Evolutionary conservation across 2,888 invertebrate species (phyloP), one percentile per base, ranked within the genome.

Genomic region (Cheilosia variabilis): DNA sequence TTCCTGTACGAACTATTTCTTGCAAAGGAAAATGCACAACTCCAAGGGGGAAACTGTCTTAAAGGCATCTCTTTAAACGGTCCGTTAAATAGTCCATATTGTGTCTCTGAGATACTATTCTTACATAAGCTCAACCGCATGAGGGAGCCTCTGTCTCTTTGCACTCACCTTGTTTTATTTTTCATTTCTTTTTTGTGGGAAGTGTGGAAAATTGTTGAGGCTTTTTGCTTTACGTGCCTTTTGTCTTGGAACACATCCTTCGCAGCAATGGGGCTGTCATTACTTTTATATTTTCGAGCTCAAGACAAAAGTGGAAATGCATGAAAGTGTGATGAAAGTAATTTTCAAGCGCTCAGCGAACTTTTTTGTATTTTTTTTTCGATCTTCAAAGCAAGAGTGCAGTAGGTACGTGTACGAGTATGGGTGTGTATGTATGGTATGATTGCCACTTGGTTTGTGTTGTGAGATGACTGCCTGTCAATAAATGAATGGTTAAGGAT

Each of bases 241-340:
- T 73, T 68, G 66, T 68, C 50, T 71, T 57, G 34, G 45, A 68
- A 55, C 31, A 43, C 31, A 41, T 24, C 34, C 34, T 66, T 58
- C 41, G 50, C n/a, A 47, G 47, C 17, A 24, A 55, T 60, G 22
- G 31, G 3, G 47, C 45, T 50, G 19, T 24, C 10, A 19, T 52
- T 47, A 52, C 66, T 60, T 68, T 58, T 57, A 27, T 47, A 15
- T 62, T 68, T 68, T 17, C 31, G 9, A 52, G 37, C 37, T 37
- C 13, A 37, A 37, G 9, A 60, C 41, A 55, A 58, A 76, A 75
- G 69, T 69, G 68, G 47, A 68, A 75, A 65, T 73, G 60, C 65
- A 76, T 47, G 71, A 65, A 69, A 76, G 71, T 75, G 84, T 80
- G 84, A 71, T 84, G 75, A 84, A 84, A 84, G 80, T 80, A 80